Evolutionary conservation across 2,113 vertebrate genomes (phyloP), one percentile per base, ranked within the genome.

Genomic region (Ondatra zibethicus): DNA sequence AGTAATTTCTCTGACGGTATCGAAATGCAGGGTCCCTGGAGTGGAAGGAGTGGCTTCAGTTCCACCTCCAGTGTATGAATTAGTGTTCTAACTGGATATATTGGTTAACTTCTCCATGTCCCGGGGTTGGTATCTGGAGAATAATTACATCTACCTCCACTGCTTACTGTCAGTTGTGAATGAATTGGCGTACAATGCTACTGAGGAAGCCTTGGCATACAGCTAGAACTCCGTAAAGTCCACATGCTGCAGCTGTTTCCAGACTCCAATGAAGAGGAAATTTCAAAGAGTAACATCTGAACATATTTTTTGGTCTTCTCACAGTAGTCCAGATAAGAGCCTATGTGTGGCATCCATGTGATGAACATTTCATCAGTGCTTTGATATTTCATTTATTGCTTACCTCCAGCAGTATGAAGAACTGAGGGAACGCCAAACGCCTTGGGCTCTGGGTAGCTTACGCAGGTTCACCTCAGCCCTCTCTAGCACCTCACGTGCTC

Each of bases 341-440:
- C 96, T 63, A 12, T 76, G 66, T 8, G 81, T 55, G 86, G 55
- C 14, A 47, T 78, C 92, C 29, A 88, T 93, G 50, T 77, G 73
- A 93, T 95, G 90, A 96, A 93, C 58, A 82, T 95, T 93, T 91
- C 65, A 91, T 84, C 55, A 81, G 47, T 65, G 61, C 23, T 19
- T 91, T 94, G 96, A 65, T 95, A 80, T 88, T 94, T 95, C 78
- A 89, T 77, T 93, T 78, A 88, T 78, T 89, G 91, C 73, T 91
- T 73, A 63, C 36, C 61, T 33, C 72, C 52, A 93, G 25, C 73
- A 73, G 39, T 45, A 76, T 4, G 27, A 66, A 39, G 8, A 68
- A 16, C 52, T 36, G 2, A 36, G 91, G 21, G 70, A 72, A 36
- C 29, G 73, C 39, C 39, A 17, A 8, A 31, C 19, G 55, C 66